A percentile compares a stretch with the other conserved stretches of the same genome.
Evolutionary conservation across 1,140 invertebrate species (phyloP).

Genomic region (Drosophila serrata): DNA sequence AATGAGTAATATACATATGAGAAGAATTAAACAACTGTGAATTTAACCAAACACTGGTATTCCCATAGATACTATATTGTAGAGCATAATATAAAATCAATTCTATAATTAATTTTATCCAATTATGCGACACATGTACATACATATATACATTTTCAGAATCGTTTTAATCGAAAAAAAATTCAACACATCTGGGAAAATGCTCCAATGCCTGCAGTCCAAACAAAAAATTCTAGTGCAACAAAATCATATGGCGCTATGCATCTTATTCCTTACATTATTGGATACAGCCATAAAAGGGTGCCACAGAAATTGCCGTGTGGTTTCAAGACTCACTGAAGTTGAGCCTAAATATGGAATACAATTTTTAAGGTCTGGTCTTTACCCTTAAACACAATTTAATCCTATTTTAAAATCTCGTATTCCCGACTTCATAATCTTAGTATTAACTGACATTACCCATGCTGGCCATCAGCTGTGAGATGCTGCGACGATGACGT

Average conservation of each 20-base stretch:
- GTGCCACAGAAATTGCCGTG: background rate
- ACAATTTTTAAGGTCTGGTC: background rate
- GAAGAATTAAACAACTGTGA: too few species aligned
- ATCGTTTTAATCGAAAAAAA: too few species aligned
- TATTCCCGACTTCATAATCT: background rate
- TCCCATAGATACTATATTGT: background rate
- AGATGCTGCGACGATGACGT: conserved; percentile 84
- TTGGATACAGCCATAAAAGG: background rate
- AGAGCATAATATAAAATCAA: too few species aligned
- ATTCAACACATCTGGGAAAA: too few species aligned
- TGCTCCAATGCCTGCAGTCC: too few species aligned
- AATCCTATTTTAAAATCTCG: background rate
- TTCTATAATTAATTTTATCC: too few species aligned
- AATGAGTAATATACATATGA: too few species aligned
- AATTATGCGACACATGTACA: too few species aligned
- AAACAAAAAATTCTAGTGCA: background rate
- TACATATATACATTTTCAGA: too few species aligned
- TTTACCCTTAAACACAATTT: too few species aligned
- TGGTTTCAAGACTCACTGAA: background rate
- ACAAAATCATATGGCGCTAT: background rate
- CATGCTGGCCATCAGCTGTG: conserved; percentile 83
- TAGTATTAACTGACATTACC: conserved; percentile 56
- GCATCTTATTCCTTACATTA: background rate
- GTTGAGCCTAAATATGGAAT: too few species aligned
- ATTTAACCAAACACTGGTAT: background rate